Percentiles rank a stretch among this genome's conserved stretches.
Evolutionary conservation across 2,888 invertebrate species (phyloP).

Genomic region (Phalangium opilio): DNA sequence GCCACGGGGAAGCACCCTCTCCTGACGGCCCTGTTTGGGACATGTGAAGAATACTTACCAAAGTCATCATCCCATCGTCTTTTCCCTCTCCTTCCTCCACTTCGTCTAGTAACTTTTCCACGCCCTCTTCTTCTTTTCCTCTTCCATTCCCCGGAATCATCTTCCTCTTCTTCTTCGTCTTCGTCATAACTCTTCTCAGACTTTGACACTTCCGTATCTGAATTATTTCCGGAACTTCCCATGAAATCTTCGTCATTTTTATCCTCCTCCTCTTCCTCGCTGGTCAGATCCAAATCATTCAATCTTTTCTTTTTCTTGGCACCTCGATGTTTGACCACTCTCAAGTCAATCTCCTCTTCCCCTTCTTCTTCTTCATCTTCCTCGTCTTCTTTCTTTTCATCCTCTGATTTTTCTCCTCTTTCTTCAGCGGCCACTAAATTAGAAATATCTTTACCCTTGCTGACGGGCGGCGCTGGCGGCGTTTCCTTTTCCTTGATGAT

Average conservation of each 20-base stretch:
- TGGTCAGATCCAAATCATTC: constrained; percentile 60
- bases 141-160: constrained; percentile 5
- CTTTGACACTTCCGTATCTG: constrained; percentile 4
- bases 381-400: constrained; percentile 30
- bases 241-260: constrained; percentile 68
- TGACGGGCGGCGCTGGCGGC: neutral
- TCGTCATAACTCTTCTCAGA: constrained; percentile 6
- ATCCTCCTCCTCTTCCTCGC: constrained; percentile 64
- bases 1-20: too few species aligned
- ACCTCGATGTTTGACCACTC: constrained; percentile 19
- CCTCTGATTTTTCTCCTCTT: constrained; percentile 22
- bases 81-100: constrained; percentile 1
- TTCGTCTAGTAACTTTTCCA: neutral
- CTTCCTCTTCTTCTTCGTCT: constrained; percentile 12
- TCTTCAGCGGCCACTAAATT: constrained; percentile 46
- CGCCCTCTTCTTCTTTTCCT: neutral
- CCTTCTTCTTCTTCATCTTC: constrained; percentile 31
- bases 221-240: constrained; percentile 7
- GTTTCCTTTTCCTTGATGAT: too few species aligned
- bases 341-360: constrained; percentile 5
- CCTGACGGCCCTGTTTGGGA: too few species aligned
- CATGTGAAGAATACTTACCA: too few species aligned
- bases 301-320: constrained; percentile 56
- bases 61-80: neutral
- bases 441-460: constrained; percentile 81